phyloP scores from a whole-genome alignment of 2,797 vertebrate species.

The Phataginus tetradactyla region DNA sequence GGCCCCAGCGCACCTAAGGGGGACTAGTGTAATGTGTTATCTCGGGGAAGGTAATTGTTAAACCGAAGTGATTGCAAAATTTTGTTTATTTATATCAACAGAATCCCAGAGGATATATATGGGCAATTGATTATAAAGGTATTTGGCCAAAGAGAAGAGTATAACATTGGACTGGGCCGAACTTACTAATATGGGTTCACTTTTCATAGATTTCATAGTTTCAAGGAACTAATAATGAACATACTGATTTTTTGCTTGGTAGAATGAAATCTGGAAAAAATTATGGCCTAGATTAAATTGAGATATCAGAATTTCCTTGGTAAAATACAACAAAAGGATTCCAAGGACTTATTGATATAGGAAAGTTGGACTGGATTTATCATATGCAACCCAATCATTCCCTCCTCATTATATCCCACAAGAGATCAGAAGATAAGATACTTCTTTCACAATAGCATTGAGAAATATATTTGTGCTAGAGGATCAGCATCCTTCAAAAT shows the following conservation, averaged over 20 bases:
- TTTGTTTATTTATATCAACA: neutral
- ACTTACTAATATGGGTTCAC: neutral
- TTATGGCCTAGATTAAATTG: neutral
- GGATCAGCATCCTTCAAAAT: neutral
- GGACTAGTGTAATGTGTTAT: neutral
- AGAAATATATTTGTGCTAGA: neutral
- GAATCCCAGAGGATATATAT: neutral
- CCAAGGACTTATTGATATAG: neutral
- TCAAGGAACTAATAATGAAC: neutral
- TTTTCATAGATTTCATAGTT: neutral
- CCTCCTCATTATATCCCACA: neutral
- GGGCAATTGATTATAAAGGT: neutral
- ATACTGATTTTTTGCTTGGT: neutral
- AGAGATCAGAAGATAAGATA: neutral
- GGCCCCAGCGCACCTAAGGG: neutral
- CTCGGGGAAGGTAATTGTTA: neutral
- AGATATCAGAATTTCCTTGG: neutral
- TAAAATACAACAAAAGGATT: neutral
- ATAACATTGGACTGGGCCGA: neutral
- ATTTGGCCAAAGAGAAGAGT: neutral
- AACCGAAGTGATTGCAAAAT: neutral
- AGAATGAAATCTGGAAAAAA: neutral
- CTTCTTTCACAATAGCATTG: neutral
- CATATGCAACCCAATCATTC: neutral
- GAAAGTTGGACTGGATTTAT: neutral